Conservation (phyloP, 1,140 invertebrate species). For the Tetranychus urticae region DNA sequence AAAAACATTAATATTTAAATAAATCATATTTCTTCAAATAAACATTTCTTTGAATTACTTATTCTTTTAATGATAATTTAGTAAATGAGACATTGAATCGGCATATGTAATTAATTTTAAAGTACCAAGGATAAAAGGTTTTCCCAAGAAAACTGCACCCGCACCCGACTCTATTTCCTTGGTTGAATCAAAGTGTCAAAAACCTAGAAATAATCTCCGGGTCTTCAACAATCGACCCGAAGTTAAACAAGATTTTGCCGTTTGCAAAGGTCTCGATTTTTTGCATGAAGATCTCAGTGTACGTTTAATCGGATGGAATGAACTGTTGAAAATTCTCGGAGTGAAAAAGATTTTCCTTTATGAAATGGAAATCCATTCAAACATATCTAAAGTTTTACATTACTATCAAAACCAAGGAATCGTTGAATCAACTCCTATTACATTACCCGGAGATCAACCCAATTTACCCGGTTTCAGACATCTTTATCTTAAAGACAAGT, state of each 20-base stretch:
- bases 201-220: conserved; percentile 41
- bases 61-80: no score
- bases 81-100: no score
- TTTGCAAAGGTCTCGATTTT: conserved; percentile 80
- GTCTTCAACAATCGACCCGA: conserved; percentile 43
- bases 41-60: no score
- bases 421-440: conserved; percentile 58
- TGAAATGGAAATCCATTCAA: no score
- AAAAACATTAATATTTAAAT: no score
- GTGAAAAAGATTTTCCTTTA: conserved; percentile 40
- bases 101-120: no score
- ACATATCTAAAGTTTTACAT: no score
- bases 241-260: conserved; percentile 55
- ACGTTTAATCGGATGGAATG: conserved; percentile 78
- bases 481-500: no score
- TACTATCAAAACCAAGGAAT: conserved; percentile 24
- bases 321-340: conserved; percentile 55
- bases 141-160: no score
- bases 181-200: conserved; percentile 34
- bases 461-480: conserved; percentile 61
- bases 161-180: conserved; percentile 61
- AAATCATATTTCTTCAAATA: no score
- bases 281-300: conserved; percentile 70
- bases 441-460: conserved; percentile 66
- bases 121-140: no score